These are phyloP conservation scores for Metellina segmentata DNA, from an alignment of 2,888 invertebrate species.

Conservation along the genomic window DNA sequence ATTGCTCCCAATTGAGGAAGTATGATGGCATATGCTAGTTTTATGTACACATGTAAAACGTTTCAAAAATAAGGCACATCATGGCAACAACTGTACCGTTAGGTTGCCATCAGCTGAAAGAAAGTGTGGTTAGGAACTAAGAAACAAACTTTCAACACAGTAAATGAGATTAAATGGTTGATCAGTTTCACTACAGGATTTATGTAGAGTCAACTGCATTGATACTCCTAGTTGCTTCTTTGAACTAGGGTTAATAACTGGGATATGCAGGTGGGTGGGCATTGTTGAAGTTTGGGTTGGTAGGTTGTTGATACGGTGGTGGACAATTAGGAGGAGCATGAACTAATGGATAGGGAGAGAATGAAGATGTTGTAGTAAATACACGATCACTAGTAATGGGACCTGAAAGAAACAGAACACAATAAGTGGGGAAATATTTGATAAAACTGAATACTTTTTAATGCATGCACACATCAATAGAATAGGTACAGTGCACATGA, in stretches of 20 bases:
- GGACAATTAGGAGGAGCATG: constrained; percentile 27
- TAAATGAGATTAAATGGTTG: too few species aligned
- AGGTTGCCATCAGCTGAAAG: constrained; percentile 1
- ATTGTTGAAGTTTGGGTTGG: constrained; percentile 5
- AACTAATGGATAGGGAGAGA: constrained; percentile 42
- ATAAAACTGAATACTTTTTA: too few species aligned
- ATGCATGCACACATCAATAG: too few species aligned
- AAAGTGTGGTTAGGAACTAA: background rate
- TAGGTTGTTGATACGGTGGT: constrained; percentile 2
- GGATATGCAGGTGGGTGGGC: background rate
- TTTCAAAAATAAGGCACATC: constrained; percentile 45
- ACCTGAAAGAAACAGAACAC: constrained; percentile 25
- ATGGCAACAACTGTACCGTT: constrained; percentile 8
- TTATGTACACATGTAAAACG: too few species aligned
- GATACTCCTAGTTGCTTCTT: too few species aligned
- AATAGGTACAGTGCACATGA: too few species aligned
- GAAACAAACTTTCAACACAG: background rate
- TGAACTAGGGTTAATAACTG: background rate
- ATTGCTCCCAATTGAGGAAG: too few species aligned
- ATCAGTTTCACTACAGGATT: too few species aligned
- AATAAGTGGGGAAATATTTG: background rate
- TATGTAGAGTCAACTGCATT: too few species aligned
- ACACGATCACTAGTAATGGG: constrained; percentile 34
- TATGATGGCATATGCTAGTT: too few species aligned
- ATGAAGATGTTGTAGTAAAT: constrained; percentile 13